Base-by-base conservation (phyloP, 2,888 invertebrate genomes). In the Arctia plantaginis region DNA sequence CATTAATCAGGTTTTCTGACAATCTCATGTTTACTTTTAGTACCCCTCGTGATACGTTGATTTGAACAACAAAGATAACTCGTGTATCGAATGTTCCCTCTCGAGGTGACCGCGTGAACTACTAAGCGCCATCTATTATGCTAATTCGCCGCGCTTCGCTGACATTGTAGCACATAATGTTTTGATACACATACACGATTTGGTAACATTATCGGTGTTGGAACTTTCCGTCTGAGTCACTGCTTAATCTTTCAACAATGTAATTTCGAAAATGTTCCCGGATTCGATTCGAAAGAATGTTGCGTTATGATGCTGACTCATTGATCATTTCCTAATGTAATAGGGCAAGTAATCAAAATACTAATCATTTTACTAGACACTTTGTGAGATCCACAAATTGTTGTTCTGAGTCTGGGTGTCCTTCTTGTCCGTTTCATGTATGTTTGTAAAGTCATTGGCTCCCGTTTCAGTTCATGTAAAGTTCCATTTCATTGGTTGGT, bases 291-390 rank as follows among this genome's bases (percentile, higher is more conserved):
- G 10, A 65, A 35, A 65, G 65, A 23, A 18, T 20, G 68, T 68
- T 68, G 68, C 68, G 47, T 33, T 47, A 68, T 20, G 23, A 4
- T 18, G 23, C 66, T 47, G 68, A 68, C 68, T 47, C 47, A 47
- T 51, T 68, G 47, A 51, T 47, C 68, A 47, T 20, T 33, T 51
- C 23, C 33, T 68, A 3, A 51, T 68, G 20, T 51, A 33, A 7
- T 23, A 33, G 51, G 51, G 27, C n/a, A 59, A 35, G 35, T 55
- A 47, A n/a, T n/a, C n/a, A n/a, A n/a, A n/a, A n/a, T n/a, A n/a
- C n/a, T n/a, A n/a, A n/a, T n/a, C n/a, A n/a, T n/a, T n/a, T n/a
- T n/a, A n/a, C n/a, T n/a, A n/a, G n/a, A n/a, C n/a, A n/a, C n/a
- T n/a, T n/a, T n/a, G n/a, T n/a, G n/a, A n/a, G n/a, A n/a, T n/a